These are phyloP conservation scores for Phaethon lepturus DNA, from an alignment of 2,113 vertebrate species.

Conservation along the genomic window DNA sequence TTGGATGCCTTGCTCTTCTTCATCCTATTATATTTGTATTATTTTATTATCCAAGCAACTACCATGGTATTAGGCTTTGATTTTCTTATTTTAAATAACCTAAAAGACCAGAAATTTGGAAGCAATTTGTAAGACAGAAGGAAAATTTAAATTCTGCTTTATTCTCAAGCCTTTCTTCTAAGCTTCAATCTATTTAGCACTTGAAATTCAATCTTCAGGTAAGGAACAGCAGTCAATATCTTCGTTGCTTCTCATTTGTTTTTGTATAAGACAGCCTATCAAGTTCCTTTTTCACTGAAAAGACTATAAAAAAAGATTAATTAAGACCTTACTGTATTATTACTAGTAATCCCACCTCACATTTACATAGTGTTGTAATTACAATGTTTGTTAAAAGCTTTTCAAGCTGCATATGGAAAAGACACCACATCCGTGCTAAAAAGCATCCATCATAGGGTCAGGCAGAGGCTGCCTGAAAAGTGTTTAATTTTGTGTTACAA, in stretches of 20 bases:
- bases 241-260: neutral
- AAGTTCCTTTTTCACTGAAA: neutral
- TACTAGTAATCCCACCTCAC: neutral
- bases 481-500: neutral
- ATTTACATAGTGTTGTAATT: slow-evolving; percentile 21
- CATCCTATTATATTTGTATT: neutral
- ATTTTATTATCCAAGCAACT: neutral
- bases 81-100: neutral
- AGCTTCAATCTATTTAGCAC: neutral
- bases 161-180: neutral
- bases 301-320: neutral
- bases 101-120: neutral
- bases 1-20: neutral
- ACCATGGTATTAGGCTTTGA: neutral
- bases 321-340: slow-evolving; percentile 5
- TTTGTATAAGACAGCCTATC: neutral
- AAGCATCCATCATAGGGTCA: neutral
- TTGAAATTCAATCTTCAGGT: slow-evolving; percentile 33
- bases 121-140: neutral
- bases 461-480: neutral
- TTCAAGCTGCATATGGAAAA: neutral
- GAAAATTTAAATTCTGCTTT: neutral
- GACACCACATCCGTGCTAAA: neutral
- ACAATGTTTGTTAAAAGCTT: neutral
- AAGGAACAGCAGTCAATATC: neutral